Conservation (phyloP, 2,113 vertebrate species). For the Tyto alba region DNA sequence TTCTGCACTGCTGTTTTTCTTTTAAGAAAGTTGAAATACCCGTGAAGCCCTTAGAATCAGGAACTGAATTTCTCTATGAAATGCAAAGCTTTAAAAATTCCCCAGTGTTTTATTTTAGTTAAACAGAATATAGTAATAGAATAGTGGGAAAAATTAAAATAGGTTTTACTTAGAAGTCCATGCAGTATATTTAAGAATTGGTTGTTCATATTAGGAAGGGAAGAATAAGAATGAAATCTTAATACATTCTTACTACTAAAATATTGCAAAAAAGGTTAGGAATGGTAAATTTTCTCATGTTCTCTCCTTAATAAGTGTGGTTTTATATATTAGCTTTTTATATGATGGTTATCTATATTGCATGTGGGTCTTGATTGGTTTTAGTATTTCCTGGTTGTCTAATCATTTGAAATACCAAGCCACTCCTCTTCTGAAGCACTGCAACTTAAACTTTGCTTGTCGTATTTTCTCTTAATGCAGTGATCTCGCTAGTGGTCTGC, state of each 20-base stretch:
- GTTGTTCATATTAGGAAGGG: background rate
- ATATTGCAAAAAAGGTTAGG: background rate
- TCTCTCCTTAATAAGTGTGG: background rate
- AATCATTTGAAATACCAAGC: background rate
- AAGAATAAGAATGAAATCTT: background rate
- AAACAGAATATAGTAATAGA: too few relatives aligned
- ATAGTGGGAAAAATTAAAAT: too few relatives aligned
- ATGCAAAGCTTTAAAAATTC: background rate
- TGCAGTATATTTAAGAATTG: background rate
- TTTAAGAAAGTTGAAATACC: background rate
- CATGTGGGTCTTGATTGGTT: background rate
- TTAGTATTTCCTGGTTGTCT: background rate
- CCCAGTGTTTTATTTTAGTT: background rate
- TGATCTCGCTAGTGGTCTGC: background rate
- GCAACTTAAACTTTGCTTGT: background rate
- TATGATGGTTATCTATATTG: background rate
- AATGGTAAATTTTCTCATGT: background rate
- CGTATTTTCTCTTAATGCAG: background rate
- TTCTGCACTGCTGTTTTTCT: background rate
- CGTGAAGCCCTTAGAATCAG: background rate
- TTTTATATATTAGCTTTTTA: background rate
- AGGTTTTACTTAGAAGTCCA: background rate
- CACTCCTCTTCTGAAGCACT: background rate
- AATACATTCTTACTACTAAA: background rate
- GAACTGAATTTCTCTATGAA: too few relatives aligned